phyloP scores from a whole-genome alignment of 1,140 invertebrate genomes.

The Melipona quadrifasciata region DNA sequence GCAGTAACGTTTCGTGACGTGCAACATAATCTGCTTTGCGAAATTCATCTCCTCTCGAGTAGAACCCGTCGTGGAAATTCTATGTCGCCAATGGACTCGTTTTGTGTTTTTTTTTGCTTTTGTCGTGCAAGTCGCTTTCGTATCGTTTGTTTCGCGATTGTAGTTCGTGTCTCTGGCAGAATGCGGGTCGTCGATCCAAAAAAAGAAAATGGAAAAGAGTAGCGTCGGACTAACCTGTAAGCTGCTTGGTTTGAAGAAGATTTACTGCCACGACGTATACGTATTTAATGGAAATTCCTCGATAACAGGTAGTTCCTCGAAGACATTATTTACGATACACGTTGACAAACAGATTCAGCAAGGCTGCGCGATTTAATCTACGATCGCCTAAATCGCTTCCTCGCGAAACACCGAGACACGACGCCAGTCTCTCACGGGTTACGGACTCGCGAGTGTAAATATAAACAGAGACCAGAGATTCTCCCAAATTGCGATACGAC shows the following conservation, averaged over 20 bases:
- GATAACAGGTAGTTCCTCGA: background rate
- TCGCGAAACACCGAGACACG: conserved; percentile 5
- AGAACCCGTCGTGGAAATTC: background rate
- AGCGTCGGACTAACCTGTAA: conserved; percentile 23
- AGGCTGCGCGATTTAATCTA: conserved; percentile 11
- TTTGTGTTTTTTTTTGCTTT: background rate
- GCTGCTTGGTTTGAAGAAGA: too few species aligned
- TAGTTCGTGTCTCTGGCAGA: background rate
- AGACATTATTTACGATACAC: background rate
- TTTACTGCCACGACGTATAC: background rate
- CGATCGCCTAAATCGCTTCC: conserved; percentile 24
- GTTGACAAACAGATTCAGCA: background rate
- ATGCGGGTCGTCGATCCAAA: background rate
- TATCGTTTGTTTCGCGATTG: background rate
- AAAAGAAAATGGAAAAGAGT: background rate
- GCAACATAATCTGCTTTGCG: background rate
- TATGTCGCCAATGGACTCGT: background rate
- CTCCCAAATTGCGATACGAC: background rate
- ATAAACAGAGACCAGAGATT: background rate
- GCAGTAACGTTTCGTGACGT: background rate
- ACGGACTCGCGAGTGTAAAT: conserved; percentile 40
- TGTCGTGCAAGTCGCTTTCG: background rate
- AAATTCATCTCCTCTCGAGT: background rate
- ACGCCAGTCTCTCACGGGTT: conserved; percentile 14
- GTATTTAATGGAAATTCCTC: background rate